A percentile compares a stretch with the other conserved stretches of the same genome.
phyloP scores from a whole-genome alignment of 2,113 vertebrate species.

The Cinclus mexicanus region DNA sequence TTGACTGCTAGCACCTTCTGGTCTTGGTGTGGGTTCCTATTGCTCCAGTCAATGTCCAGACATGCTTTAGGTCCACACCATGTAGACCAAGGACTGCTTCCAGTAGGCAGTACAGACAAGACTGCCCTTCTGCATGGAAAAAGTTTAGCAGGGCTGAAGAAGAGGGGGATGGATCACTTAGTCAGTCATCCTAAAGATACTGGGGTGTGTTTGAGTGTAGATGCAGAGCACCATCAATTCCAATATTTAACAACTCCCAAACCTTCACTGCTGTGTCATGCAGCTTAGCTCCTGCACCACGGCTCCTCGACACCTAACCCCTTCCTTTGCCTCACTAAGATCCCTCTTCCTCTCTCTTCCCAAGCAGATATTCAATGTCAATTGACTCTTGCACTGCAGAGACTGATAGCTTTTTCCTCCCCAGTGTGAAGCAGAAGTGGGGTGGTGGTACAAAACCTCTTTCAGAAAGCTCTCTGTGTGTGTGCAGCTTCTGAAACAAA shows the following conservation, averaged over 20 bases:
- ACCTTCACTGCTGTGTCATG: background rate
- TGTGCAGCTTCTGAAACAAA: background rate
- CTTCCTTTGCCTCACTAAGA: background rate
- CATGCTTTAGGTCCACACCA: background rate
- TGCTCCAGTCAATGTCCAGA: background rate
- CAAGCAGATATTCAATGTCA: background rate
- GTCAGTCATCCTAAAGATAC: background rate
- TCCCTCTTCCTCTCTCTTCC: background rate
- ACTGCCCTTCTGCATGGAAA: background rate
- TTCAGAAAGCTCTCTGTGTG: background rate
- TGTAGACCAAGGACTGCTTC: background rate
- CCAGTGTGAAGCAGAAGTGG: background rate
- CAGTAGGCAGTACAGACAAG: background rate
- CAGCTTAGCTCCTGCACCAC: background rate
- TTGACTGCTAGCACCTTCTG: background rate
- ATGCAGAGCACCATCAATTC: background rate
- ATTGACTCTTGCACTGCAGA: background rate
- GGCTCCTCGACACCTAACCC: fast-evolving
- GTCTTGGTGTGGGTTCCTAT: background rate
- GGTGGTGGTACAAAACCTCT: background rate
- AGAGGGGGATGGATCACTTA: background rate
- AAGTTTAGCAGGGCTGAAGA: background rate
- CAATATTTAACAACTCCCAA: background rate
- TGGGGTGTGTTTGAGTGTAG: background rate
- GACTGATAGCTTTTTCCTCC: fast-evolving